A percentile compares a stretch with the other conserved stretches of the same genome.
Evolutionary conservation across 2,113 vertebrate species (phyloP).

Genomic region (Actenoides hombroni): DNA sequence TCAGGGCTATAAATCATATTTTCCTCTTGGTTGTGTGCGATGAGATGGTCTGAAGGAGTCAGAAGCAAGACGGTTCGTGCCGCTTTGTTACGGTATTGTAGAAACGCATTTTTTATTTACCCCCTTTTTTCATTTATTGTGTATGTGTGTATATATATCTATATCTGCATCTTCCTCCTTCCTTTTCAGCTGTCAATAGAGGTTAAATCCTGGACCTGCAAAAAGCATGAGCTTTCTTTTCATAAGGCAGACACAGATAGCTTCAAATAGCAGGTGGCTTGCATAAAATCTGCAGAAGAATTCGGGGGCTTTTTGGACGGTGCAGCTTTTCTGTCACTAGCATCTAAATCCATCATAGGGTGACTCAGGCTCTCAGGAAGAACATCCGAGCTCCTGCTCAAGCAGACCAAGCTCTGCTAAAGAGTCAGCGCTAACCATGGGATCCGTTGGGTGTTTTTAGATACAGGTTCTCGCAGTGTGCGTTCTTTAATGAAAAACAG

Average conservation of each 20-base stretch:
- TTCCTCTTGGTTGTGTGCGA: not conserved
- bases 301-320: not conserved
- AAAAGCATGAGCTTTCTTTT: not conserved
- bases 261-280: not conserved
- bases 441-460: not conserved
- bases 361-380: not conserved
- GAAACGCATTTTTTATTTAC: not conserved
- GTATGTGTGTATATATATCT: not conserved
- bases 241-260: not conserved
- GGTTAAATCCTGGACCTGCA: not conserved
- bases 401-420: not conserved
- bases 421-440: not conserved
- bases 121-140: not conserved
- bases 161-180: not conserved
- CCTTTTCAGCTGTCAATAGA: not conserved
- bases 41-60: not conserved
- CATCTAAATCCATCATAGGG: not conserved
- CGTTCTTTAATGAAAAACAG: not conserved
- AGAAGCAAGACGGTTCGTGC: not conserved
- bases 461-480: accelerated
- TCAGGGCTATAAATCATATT: not conserved
- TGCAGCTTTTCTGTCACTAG: not conserved
- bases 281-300: not conserved
- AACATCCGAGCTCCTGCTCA: accelerated
- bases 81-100: not conserved